phyloP scores from a whole-genome alignment of 1,140 invertebrate species.

The Drosophila nigrodunni region DNA sequence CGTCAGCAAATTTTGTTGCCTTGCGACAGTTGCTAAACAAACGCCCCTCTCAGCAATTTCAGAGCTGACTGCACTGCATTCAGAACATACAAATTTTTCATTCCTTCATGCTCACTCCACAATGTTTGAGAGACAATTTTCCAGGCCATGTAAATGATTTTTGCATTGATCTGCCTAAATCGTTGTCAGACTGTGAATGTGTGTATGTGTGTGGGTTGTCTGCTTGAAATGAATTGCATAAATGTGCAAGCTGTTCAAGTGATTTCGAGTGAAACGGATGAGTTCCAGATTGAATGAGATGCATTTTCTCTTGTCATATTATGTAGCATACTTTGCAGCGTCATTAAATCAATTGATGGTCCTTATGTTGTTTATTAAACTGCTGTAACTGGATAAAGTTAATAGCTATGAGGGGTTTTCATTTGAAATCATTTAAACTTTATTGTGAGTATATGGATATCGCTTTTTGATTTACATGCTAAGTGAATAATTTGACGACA shows the following conservation, averaged over 20 bases:
- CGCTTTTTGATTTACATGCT: slow-evolving; percentile 35
- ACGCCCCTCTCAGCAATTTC: slow-evolving; percentile 67
- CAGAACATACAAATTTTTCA: neutral
- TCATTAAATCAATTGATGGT: slow-evolving; percentile 66
- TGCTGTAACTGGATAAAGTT: neutral
- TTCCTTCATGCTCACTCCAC: neutral
- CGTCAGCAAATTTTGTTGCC: slow-evolving; percentile 54
- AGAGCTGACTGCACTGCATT: slow-evolving; percentile 59
- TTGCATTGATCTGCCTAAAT: slow-evolving; percentile 69
- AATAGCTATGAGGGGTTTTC: neutral
- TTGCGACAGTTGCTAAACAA: slow-evolving; percentile 64
- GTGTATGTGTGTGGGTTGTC: slow-evolving; percentile 7
- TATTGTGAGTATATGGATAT: slow-evolving; percentile 18
- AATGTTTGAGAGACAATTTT: slow-evolving; percentile 30
- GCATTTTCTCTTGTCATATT: slow-evolving; percentile 38
- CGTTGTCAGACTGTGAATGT: slow-evolving; percentile 17
- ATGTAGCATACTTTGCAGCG: slow-evolving; percentile 65
- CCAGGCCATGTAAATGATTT: slow-evolving; percentile 59
- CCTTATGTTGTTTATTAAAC: slow-evolving; percentile 46
- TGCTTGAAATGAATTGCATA: slow-evolving; percentile 68
- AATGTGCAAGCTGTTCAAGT: slow-evolving; percentile 74
- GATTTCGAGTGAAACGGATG: slow-evolving; percentile 58
- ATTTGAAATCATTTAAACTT: neutral
- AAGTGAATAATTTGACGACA: neutral
- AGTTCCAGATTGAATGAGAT: slow-evolving; percentile 40